phyloP scores from a whole-genome alignment of 2,888 invertebrate genomes.

The Diarsia brunnea region DNA sequence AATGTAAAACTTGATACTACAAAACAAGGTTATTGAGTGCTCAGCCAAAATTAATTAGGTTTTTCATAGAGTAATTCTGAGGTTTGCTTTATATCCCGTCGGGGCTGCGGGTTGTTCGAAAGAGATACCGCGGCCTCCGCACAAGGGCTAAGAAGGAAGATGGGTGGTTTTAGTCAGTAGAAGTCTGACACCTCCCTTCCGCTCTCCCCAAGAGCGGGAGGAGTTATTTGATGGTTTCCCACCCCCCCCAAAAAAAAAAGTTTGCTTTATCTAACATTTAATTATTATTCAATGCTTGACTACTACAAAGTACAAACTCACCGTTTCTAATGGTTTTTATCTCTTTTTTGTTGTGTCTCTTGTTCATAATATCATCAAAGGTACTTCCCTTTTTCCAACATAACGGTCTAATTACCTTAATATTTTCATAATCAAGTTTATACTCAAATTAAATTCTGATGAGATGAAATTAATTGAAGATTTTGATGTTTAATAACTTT shows the following conservation, averaged over 20 bases:
- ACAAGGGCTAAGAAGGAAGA: too few species aligned
- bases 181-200: too few species aligned
- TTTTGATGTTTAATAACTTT: conserved; percentile 49
- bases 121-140: too few species aligned
- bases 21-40: not conserved
- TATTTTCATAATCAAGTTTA: conserved; percentile 46
- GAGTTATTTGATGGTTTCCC: too few species aligned
- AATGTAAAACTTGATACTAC: not conserved
- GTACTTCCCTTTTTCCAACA: conserved; percentile 4
- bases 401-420: conserved; percentile 38
- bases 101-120: too few species aligned
- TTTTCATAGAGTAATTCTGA: too few species aligned
- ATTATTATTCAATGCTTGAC: not conserved
- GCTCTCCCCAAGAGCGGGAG: too few species aligned
- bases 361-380: conserved; percentile 13
- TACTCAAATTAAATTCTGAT: conserved; percentile 49
- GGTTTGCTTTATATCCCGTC: too few species aligned
- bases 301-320: not conserved
- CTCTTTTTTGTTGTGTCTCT: not conserved
- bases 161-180: too few species aligned
- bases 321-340: not conserved
- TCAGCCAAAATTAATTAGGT: not conserved
- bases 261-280: too few species aligned
- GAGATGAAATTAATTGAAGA: conserved; percentile 54
- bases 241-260: too few species aligned